Conservation (phyloP, 53 echinoderm and acorn worm species). For the Arbacia lixula region DNA sequence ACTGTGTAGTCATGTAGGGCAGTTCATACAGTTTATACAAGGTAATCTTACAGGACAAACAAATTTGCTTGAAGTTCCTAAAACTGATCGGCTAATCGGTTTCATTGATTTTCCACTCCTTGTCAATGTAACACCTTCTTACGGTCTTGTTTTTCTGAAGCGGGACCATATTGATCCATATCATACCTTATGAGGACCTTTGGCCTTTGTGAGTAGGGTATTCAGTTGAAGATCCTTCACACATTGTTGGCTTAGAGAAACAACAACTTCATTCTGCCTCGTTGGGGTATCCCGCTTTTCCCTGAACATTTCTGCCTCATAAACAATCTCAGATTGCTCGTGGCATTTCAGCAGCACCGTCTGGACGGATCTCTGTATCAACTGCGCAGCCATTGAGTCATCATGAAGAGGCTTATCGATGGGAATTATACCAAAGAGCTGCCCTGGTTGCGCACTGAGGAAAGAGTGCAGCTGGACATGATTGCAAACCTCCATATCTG, state of each 20-base stretch:
- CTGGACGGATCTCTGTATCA: slow-evolving; percentile 74
- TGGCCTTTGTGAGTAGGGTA: too few species aligned
- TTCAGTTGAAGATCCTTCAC: slow-evolving; percentile 63
- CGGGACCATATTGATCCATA: too few species aligned
- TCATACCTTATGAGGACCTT: background rate
- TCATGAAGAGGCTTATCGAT: slow-evolving; percentile 75
- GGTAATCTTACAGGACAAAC: too few species aligned
- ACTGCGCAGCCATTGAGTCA: slow-evolving; percentile 81
- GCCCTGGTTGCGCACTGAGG: slow-evolving; percentile 33
- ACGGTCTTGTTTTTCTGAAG: too few species aligned
- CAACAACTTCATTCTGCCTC: slow-evolving; percentile 60
- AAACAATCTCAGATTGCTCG: slow-evolving; percentile 44
- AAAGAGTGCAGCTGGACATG: slow-evolving; percentile 27
- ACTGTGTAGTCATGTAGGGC: too few species aligned
- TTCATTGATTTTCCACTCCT: too few species aligned
- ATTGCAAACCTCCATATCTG: slow-evolving; percentile 37
- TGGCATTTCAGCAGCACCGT: slow-evolving; percentile 85
- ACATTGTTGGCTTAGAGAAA: slow-evolving; percentile 58
- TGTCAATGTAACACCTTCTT: too few species aligned
- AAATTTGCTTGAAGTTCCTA: too few species aligned
- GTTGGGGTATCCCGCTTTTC: slow-evolving; percentile 27
- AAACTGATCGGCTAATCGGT: too few species aligned
- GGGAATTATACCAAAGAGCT: slow-evolving; percentile 73
- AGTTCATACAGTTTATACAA: too few species aligned
- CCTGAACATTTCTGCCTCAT: slow-evolving; percentile 64